Conservation (phyloP, 2,888 invertebrate species). For the Dione juno region DNA sequence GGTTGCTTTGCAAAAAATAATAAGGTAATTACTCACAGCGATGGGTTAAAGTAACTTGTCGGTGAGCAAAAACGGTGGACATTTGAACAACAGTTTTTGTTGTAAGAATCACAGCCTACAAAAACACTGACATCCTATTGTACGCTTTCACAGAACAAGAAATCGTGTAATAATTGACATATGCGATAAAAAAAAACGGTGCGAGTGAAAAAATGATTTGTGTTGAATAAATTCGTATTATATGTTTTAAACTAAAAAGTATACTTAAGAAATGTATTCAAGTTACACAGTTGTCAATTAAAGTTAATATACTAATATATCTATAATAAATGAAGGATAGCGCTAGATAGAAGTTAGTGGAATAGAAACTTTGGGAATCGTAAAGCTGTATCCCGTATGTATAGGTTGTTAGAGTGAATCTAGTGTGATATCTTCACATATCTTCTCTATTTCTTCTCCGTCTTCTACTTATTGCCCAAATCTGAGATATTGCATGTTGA, state of each 20-base stretch:
- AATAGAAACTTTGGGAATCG: too few relatives aligned
- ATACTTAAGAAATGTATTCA: too few relatives aligned
- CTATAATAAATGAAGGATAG: too few relatives aligned
- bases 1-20: conserved; percentile 32
- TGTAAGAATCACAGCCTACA: conserved; percentile 67
- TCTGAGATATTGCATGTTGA: too few relatives aligned
- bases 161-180: not conserved
- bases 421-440: too few relatives aligned
- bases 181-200: not conserved
- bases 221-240: not conserved
- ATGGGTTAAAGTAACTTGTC: conserved; percentile 48
- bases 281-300: too few relatives aligned
- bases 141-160: conserved; percentile 17
- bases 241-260: not conserved
- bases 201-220: not conserved
- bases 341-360: too few relatives aligned
- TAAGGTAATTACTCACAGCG: conserved; percentile 46
- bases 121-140: conserved; percentile 59
- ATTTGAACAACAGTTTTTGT: conserved; percentile 75
- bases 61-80: conserved; percentile 71
- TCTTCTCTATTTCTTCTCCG: too few relatives aligned
- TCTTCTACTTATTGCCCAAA: too few relatives aligned
- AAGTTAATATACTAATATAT: too few relatives aligned
- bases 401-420: too few relatives aligned
- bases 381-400: too few relatives aligned